These are phyloP conservation scores for Andrena haemorrhoa DNA, from an alignment of 2,888 invertebrate species.

Conservation along the genomic window DNA sequence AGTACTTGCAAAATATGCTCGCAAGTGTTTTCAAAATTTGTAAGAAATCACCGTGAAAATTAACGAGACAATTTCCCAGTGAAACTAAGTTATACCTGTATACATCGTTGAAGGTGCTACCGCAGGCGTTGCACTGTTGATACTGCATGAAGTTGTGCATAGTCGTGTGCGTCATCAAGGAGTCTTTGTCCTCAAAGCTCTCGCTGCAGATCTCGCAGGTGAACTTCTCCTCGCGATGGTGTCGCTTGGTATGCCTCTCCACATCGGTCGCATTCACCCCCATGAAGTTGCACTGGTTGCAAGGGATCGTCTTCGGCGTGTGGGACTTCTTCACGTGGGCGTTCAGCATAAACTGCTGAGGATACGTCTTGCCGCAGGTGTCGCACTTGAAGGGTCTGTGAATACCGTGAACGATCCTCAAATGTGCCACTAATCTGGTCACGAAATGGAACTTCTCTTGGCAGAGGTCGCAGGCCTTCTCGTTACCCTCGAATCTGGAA, in stretches of 20 bases:
- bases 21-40: too few relatives aligned
- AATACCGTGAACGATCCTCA: constrained; percentile 77
- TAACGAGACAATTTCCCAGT: neutral
- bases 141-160: constrained; percentile 75
- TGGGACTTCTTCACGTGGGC: constrained; percentile 79
- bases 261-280: constrained; percentile 74
- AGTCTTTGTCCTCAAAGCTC: constrained; percentile 68
- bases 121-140: constrained; percentile 76
- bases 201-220: constrained; percentile 76
- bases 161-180: constrained; percentile 70
- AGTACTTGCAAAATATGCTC: too few relatives aligned
- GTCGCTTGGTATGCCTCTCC: constrained; percentile 73
- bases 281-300: constrained; percentile 77
- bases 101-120: constrained; percentile 74
- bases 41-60: neutral
- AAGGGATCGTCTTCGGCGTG: constrained; percentile 74
- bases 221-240: constrained; percentile 67
- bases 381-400: constrained; percentile 79
- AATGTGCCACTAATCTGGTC: constrained; percentile 77
- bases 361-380: constrained; percentile 77
- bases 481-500: constrained; percentile 72
- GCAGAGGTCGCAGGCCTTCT: constrained; percentile 77
- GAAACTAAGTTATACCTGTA: constrained; percentile 53
- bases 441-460: constrained; percentile 78
- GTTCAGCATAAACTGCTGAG: constrained; percentile 79